Conservation (phyloP, 2,113 vertebrate species). For the Lepus timidus region DNA sequence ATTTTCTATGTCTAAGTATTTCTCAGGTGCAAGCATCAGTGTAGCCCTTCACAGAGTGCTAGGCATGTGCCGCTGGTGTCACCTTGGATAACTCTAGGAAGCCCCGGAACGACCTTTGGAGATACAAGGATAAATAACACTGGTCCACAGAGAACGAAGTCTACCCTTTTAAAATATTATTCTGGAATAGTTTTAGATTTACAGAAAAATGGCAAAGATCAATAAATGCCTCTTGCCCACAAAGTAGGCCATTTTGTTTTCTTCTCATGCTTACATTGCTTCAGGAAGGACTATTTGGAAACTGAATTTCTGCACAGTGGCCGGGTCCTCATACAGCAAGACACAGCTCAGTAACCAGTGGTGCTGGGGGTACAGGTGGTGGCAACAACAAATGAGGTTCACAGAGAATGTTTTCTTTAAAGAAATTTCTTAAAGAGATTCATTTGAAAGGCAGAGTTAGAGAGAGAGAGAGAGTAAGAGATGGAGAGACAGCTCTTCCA, state of each 20-base stretch:
- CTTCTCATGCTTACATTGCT: not conserved
- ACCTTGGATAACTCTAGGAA: not conserved
- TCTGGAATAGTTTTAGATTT: not conserved
- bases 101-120: not conserved
- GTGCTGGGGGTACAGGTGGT: too few relatives aligned
- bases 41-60: not conserved
- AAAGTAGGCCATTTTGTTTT: not conserved
- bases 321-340: not conserved
- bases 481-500: too few relatives aligned
- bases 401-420: too few relatives aligned
- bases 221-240: not conserved
- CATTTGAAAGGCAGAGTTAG: too few relatives aligned
- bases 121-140: not conserved
- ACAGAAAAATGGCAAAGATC: not conserved
- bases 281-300: not conserved
- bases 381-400: not conserved
- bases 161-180: not conserved
- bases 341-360: not conserved
- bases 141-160: not conserved
- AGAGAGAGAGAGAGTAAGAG: too few relatives aligned
- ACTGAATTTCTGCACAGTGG: not conserved
- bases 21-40: not conserved
- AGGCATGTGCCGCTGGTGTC: not conserved
- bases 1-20: not conserved
- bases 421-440: too few relatives aligned